These are phyloP conservation scores for Drosophila sulfurigaster DNA, from an alignment of 1,140 invertebrate genomes.

Conservation along the genomic window DNA sequence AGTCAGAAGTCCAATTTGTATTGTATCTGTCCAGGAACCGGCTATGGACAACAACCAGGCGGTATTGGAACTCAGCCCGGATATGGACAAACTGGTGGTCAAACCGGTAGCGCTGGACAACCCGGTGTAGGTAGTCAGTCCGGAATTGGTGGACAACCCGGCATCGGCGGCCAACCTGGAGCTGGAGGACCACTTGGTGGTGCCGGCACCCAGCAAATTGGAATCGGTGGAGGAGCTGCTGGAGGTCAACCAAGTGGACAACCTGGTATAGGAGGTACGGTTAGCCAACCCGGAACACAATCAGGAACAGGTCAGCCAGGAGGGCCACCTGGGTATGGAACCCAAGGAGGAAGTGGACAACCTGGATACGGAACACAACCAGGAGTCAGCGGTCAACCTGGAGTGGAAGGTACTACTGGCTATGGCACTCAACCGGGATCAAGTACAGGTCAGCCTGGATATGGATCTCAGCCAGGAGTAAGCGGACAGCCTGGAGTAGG, in stretches of 20 bases:
- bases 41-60: conserved; percentile 18
- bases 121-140: not conserved
- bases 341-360: conserved; percentile 35
- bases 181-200: not conserved
- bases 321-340: too few species aligned
- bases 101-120: conserved; percentile 29
- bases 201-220: not conserved
- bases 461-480: conserved; percentile 18
- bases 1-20: conserved; percentile 11
- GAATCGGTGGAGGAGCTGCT: not conserved
- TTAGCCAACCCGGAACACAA: not conserved
- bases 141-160: conserved; percentile 6
- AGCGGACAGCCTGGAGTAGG: conserved; percentile 19
- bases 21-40: conserved; percentile 26
- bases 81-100: conserved; percentile 19
- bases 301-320: not conserved
- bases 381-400: conserved; percentile 7
- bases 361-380: conserved; percentile 14
- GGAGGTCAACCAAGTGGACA: not conserved
- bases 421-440: conserved; percentile 8
- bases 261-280: not conserved
- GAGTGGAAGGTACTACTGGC: not conserved
- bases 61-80: conserved; percentile 27
- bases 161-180: conserved; percentile 10
- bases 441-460: conserved; percentile 16